phyloP scores from a whole-genome alignment of 2,113 vertebrate genomes.

The Hippocampus comes region DNA sequence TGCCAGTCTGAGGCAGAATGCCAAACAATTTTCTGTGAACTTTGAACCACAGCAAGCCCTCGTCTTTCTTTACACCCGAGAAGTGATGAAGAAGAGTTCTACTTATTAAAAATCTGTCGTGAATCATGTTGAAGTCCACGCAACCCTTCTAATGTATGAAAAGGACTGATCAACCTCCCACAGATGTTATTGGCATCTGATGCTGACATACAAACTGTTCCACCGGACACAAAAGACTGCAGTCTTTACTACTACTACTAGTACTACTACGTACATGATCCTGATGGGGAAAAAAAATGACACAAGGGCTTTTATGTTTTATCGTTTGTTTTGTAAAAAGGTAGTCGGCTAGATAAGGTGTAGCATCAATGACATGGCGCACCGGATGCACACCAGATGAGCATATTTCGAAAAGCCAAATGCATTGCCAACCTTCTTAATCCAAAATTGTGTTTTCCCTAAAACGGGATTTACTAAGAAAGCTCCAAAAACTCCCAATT shows the following conservation, averaged over 20 bases:
- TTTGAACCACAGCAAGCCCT: constrained; percentile 43
- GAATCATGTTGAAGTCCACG: constrained; percentile 33
- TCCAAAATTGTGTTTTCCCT: constrained; percentile 49
- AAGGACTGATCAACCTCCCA: constrained; percentile 48
- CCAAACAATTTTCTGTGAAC: constrained; percentile 44
- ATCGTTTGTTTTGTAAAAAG: constrained; percentile 42
- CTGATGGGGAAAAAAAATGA: constrained; percentile 48
- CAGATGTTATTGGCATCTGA: constrained; percentile 44
- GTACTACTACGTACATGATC: constrained; percentile 47
- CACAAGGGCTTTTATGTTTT: constrained; percentile 60
- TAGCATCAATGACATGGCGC: constrained; percentile 48
- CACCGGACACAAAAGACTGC: constrained; percentile 55
- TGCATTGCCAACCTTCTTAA: constrained; percentile 68
- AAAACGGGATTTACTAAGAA: constrained; percentile 56
- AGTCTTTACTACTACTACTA: constrained; percentile 49
- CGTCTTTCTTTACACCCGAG: constrained; percentile 24
- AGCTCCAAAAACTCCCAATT: constrained; percentile 42
- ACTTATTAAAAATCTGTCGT: constrained; percentile 25
- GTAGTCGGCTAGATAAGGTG: constrained; percentile 55
- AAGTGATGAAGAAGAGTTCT: constrained; percentile 30
- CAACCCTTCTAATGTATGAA: constrained; percentile 40
- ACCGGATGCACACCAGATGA: constrained; percentile 46
- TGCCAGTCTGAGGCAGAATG: constrained; percentile 49
- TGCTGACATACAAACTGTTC: constrained; percentile 50
- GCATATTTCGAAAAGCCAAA: constrained; percentile 65